Evolutionary conservation across 2,888 invertebrate species (phyloP), one percentile per base, ranked within the genome.

Genomic region (Drosophila neonasuta): DNA sequence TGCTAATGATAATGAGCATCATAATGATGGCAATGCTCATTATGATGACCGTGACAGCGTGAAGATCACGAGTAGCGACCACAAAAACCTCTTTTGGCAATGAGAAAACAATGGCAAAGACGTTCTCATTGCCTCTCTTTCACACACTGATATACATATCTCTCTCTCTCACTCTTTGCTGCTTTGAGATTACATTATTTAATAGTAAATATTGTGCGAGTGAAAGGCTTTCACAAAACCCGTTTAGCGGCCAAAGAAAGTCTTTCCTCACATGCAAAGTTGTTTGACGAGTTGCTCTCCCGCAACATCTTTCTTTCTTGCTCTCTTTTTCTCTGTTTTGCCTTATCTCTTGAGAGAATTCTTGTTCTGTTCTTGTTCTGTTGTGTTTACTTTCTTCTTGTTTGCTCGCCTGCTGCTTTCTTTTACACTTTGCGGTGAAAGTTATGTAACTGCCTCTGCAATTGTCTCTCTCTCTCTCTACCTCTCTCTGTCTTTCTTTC

Each of bases 401-500:
- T 48, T 67, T 62, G 73, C 45, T 56, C 24, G 24, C 6, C 6
- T 6, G 24, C 39, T 77, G 63, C 69, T 68, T 81, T 78, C 70
- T 69, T 76, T 62, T 51, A 62, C 71, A 48, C 30, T 32, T 34
- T 73, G 63, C 74, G 87, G 88, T 84, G 89, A 89, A 89, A 89
- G 89, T 89, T 89, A 89, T 84, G 86, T 88, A 89, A 89, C 82
- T 70, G 68, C 63, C 77, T 24, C 6, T 71, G 69, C 60, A 73
- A 68, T 79, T 73, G 64, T 34, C 20, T n/a, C 59, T 3, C 46
- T 15, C 46, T 15, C 48, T 7, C 11, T 50, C 30, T 29, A 3
- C 3, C 20, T 50, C 11, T 17, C 66, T 39, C 30, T 32, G 11
- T 45, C 57, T 41, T 36, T 66, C 55, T 30, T 8, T 48, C 24